These are phyloP conservation scores for Phacellophora camtschatica DNA, from an alignment of 30 jellyfish, hydroid and myxozoan genomes.

Conservation along the genomic window DNA sequence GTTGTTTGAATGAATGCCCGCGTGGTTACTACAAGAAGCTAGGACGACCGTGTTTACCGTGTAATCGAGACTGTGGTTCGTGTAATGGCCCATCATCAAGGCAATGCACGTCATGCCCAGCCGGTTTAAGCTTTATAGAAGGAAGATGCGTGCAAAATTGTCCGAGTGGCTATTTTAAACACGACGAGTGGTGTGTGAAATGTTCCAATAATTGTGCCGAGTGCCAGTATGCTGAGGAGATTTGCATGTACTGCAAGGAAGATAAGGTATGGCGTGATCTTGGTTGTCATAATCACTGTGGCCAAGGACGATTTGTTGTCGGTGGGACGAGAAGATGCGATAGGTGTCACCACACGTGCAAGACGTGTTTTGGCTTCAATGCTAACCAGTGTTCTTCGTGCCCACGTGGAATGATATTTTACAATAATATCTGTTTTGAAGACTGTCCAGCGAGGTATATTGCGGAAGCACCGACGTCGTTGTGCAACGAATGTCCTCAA, in stretches of 20 bases:
- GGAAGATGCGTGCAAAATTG: constrained; percentile 60
- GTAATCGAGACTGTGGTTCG: constrained; percentile 62
- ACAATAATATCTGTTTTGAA: constrained; percentile 47
- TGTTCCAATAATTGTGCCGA: constrained; percentile 76
- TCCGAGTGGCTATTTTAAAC: constrained; percentile 57
- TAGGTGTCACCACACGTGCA: constrained; percentile 51
- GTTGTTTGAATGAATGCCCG: constrained; percentile 64
- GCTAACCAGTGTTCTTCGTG: constrained; percentile 78
- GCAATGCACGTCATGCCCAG: constrained; percentile 57
- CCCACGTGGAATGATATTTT: constrained; percentile 25
- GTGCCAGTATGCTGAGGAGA: constrained; percentile 54
- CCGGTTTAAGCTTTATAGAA: constrained; percentile 20
- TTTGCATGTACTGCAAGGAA: constrained; percentile 78
- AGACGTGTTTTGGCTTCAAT: constrained; percentile 62
- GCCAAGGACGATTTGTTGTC: constrained; percentile 40
- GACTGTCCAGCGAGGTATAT: constrained; percentile 70
- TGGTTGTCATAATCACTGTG: constrained; percentile 70
- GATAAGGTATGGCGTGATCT: constrained; percentile 70
- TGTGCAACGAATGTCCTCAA: constrained; percentile 57
- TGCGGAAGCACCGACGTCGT: constrained; percentile 35
- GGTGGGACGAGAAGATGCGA: constrained; percentile 55
- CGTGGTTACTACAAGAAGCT: constrained; percentile 53
- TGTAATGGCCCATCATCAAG: constrained; percentile 42
- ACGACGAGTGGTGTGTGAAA: constrained; percentile 68
- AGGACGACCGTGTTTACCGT: constrained; percentile 55